These are phyloP conservation scores for Adelphocoris suturalis DNA, from an alignment of 2,888 invertebrate species.

Conservation along the genomic window DNA sequence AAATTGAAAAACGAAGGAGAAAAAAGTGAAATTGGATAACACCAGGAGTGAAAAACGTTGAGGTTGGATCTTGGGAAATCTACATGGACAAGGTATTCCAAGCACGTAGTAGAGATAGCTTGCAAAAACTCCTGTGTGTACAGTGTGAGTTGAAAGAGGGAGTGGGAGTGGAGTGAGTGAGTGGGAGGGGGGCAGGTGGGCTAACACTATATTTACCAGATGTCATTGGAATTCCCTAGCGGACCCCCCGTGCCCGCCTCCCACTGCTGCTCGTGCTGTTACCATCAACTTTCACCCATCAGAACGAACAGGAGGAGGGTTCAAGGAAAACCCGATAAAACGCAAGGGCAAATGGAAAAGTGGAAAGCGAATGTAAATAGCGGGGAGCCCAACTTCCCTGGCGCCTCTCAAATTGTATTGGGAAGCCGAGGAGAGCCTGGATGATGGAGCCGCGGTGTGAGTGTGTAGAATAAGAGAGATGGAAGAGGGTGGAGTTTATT, in stretches of 20 bases:
- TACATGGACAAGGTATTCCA: constrained; percentile 45
- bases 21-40: constrained; percentile 45
- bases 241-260: constrained; percentile 21
- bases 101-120: not conserved
- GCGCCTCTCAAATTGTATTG: constrained; percentile 54
- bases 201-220: constrained; percentile 45
- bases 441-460: not conserved
- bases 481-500: not conserved
- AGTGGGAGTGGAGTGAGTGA: not conserved
- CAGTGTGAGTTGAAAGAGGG: constrained; percentile 11
- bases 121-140: not conserved
- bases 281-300: not conserved
- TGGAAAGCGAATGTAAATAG: constrained; percentile 37
- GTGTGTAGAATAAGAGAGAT: not conserved
- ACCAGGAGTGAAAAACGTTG: constrained; percentile 43
- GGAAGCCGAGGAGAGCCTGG: not conserved
- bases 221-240: constrained; percentile 57
- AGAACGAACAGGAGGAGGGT: not conserved
- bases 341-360: constrained; percentile 19
- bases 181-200: not conserved
- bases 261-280: too few species aligned
- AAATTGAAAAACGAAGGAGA: constrained; percentile 13
- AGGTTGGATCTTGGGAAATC: constrained; percentile 24
- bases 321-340: constrained; percentile 23
- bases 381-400: constrained; percentile 24